A percentile compares a stretch with the other conserved stretches of the same genome.
Evolutionary conservation across 2,797 vertebrate species (phyloP).

Genomic region (Phrynocephalus guinanensis): DNA sequence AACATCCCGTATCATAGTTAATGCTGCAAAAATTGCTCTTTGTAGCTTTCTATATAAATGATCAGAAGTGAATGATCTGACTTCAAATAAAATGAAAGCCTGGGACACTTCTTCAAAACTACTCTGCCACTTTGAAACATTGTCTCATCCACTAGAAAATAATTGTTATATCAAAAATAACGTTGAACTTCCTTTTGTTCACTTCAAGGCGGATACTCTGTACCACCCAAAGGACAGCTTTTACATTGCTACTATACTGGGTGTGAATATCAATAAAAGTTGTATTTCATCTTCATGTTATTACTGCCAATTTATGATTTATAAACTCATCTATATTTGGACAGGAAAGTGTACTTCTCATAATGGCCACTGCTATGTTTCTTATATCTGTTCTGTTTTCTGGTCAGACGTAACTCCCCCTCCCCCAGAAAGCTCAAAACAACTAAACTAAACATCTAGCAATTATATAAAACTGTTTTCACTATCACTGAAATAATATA

Average conservation of each 20-base stretch:
- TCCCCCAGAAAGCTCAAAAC: neutral
- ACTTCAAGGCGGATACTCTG: constrained; percentile 51
- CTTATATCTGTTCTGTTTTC: neutral
- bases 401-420: neutral
- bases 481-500: neutral
- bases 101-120: constrained; percentile 52
- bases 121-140: constrained; percentile 58
- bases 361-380: neutral
- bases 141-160: constrained; percentile 45
- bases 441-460: neutral
- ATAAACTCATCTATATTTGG: constrained; percentile 25
- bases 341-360: constrained; percentile 45
- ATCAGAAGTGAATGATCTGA: constrained; percentile 46
- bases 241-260: constrained; percentile 52
- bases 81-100: constrained; percentile 49
- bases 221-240: constrained; percentile 49
- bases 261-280: constrained; percentile 56
- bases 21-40: constrained; percentile 53
- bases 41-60: constrained; percentile 56
- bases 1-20: constrained; percentile 44
- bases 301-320: constrained; percentile 54
- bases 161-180: constrained; percentile 29
- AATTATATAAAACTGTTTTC: neutral
- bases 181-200: constrained; percentile 31
- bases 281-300: constrained; percentile 51